Base-by-base conservation (phyloP, 2,113 vertebrate species). In the Anas platyrhynchos region DNA sequence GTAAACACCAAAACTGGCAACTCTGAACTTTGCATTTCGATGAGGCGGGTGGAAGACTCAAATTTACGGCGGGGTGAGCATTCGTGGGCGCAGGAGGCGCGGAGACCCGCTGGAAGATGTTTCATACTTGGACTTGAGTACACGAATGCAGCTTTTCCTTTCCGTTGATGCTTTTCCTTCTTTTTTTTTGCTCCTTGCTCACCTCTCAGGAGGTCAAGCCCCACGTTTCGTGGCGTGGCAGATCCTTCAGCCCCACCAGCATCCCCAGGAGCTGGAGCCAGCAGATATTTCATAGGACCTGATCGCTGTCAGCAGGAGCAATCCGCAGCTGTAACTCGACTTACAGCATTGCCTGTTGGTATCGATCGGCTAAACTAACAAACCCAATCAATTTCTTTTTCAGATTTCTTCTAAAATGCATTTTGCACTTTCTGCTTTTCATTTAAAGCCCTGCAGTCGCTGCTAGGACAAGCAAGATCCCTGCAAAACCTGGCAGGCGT, bases 11-110 rank as follows among this genome's bases (percentile, higher is more conserved):
- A 71, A 48, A 9, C 1, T 17, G 44, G 38, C 21, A 84, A 10
- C 50, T 36, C 34, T 31, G 34, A 25, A 48, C 34, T 86, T 21
- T 32, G 50, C 27, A 29, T 29, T 59, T 26, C 1, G 4, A 6
- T 44, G 62, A 32, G 17, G 8, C 2, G 17, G 36, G 20, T 25
- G 36, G 83, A 58, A 34, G 73, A 65, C 16, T 48, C 46, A 48
- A 9, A 48, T 48, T 48, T 48, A 2, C 32, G 36, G 22, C 38
- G 59, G 62, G n/a, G 8, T 75, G 62, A 59, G n/a, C 43, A 3
- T 41, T 68, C n/a, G 4, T 7, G 26, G 52, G 11, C 14, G 0
- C 6, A 5, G 0, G 15, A 55, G 65, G 25, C 5, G 14, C 0
- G 1, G 16, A 56, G 26, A 66, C 16, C 31, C 44, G 18, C 34